A percentile compares a stretch with the other conserved stretches of the same genome.
Evolutionary conservation across 2,113 vertebrate species (phyloP).

Genomic region (Cinclus cinclus): DNA sequence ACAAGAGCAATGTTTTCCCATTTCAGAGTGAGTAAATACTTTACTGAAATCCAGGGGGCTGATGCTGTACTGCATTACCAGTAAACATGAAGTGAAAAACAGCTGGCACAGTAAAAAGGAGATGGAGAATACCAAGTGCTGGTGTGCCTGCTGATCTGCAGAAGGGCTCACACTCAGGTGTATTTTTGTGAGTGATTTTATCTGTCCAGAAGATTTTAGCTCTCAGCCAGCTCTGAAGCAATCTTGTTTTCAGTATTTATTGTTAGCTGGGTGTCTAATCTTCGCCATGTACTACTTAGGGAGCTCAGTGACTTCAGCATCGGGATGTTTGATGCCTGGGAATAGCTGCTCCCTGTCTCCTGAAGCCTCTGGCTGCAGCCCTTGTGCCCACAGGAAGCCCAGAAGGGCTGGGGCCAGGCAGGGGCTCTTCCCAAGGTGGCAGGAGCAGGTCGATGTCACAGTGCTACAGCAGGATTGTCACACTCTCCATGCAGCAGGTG

Average conservation of each 20-base stretch:
- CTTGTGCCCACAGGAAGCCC: background rate
- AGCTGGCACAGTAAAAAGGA: background rate
- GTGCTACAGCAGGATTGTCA: background rate
- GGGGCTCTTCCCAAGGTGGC: background rate
- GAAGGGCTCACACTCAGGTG: background rate
- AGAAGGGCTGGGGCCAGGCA: background rate
- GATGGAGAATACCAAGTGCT: background rate
- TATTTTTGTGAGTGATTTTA: background rate
- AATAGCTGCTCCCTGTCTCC: background rate
- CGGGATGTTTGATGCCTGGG: fast-evolving
- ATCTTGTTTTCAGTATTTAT: background rate
- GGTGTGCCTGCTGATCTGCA: background rate
- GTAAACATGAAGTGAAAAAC: background rate
- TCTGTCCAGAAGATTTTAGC: background rate
- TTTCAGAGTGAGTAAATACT: constrained; percentile 33
- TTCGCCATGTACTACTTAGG: background rate
- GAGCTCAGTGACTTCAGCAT: background rate
- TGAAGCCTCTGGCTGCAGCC: background rate
- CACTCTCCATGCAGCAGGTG: background rate
- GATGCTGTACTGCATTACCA: background rate
- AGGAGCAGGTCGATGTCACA: background rate
- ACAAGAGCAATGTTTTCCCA: constrained; percentile 32
- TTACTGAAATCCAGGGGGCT: background rate
- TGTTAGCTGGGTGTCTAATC: background rate
- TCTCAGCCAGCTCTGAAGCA: background rate